Base-by-base conservation (phyloP, 2,888 invertebrate genomes). In the Pecten maximus region DNA sequence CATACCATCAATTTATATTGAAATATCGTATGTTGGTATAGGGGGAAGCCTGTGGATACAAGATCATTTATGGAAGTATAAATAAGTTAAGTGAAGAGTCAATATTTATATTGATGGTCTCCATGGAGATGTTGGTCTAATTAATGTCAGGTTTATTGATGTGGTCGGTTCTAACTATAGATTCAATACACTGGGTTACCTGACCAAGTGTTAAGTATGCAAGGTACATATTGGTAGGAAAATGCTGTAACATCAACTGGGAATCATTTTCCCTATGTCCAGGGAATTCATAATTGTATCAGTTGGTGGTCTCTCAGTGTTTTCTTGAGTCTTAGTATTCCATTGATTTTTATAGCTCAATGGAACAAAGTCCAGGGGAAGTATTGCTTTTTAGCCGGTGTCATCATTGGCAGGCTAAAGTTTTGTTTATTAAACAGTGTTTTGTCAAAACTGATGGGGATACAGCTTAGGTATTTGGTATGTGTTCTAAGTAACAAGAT, bases 101-200 rank as follows among this genome's bases (percentile, higher is more conserved):
- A 74, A 74, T 74, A 74, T 74, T 60, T 74, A 74, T 28, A 2
- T 28, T 74, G 74, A 2, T 74, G 28, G 74, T 74, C 35, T 28
- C 74, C 74, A 74, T 74, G 35, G 74, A 74, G 74, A 74, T 74
- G 74, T 35, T 60, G 74, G 74, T 28, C 74, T 74, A 74, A 35
- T 74, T 74, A 74, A 74, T 74, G 74, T 35, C 3, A 23, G 28
- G 28, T 54, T 74, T 74, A 74, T 74, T 35, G 35, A 74, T 74
- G 74, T 74, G 8, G 28, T 74, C 16, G 35, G 74, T 15, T 74
- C 35, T 16, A 74, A 74, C 74, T 35, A 74, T 74, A 74, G 28
- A 74, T 74, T 74, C 6, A 74, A 28, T 74, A 74, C 74, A 74
- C 74, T 35, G 23, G 74, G 74, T 74, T 74, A 74, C 74, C 74